Percentiles rank a stretch among this genome's conserved stretches.
phyloP scores from a whole-genome alignment of 2,888 invertebrate species.

The Xylophagus ater region DNA sequence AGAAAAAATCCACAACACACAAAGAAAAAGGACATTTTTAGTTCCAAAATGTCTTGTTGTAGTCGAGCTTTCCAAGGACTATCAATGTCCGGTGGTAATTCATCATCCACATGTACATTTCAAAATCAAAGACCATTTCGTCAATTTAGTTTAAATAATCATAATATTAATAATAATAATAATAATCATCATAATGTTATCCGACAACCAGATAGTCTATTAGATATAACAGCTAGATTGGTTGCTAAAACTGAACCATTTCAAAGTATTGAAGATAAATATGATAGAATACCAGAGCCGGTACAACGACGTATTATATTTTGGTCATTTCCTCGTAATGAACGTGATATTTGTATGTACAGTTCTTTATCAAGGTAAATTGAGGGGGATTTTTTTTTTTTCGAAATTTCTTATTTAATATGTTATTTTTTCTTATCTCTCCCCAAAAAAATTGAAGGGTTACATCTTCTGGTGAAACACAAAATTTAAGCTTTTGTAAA shows the following conservation, averaged over 20 bases:
- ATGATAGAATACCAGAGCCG: conserved; percentile 78
- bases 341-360: conserved; percentile 83
- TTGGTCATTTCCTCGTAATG: conserved; percentile 82
- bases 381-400: no score
- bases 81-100: neutral
- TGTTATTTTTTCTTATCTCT: conserved; percentile 4
- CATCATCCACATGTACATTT: neutral
- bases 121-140: no score
- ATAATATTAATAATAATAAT: no score
- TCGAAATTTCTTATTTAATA: conserved; percentile 17
- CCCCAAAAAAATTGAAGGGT: conserved; percentile 29
- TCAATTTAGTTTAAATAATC: no score
- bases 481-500: conserved; percentile 75
- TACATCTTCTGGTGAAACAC: conserved; percentile 53
- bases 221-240: conserved; percentile 73
- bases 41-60: neutral
- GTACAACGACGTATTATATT: conserved; percentile 78
- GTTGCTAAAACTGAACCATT: conserved; percentile 78
- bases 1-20: no score
- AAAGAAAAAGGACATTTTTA: no score
- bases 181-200: conserved; percentile 4
- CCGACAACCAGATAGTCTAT: conserved; percentile 53
- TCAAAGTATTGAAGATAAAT: conserved; percentile 76
- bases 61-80: neutral
- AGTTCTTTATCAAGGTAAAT: conserved; percentile 54